Base-by-base conservation (phyloP, 2,113 vertebrate genomes). In the Prochilodus magdalenae region DNA sequence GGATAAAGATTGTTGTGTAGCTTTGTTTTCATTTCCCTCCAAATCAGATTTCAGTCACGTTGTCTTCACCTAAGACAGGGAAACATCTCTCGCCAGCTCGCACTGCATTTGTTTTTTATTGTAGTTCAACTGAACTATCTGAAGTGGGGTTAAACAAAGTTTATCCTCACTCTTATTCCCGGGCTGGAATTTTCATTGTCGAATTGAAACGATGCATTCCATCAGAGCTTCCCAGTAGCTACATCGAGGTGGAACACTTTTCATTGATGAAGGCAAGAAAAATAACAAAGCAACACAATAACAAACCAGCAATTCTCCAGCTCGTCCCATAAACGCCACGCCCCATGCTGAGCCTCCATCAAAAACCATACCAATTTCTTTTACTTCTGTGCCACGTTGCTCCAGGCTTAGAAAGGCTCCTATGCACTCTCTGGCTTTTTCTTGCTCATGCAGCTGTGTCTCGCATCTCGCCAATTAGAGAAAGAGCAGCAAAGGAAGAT, bases 381-480 rank as follows among this genome's bases (percentile, higher is more conserved):
- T 86, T 89, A 83, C 90, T 91, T 90, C 88, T 87, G 83, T 84
- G 91, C 88, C 86, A 60, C 24, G 84, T 79, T 87, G 86, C 87
- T 89, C 83, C 75, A 62, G 89, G 82, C 90, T 87, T 87, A 90
- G 88, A 91, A 84, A 88, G n/a, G 82, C 29, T 75, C 86, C 72
- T 79, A 53, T 65, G 30, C 65, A 83, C 86, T 83, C 82, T 79
- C 83, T 86, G 84, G 66, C 83, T 80, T 24, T 15, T 77, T 80
- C 80, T 72, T 83, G 81, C 77, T 85, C 71, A 88, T 89, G 90
- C 88, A 86, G 81, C 84, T 86, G 83, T 81, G 88, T 71, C 83
- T 57, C 62, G 73, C 86, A 85, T 87, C 85, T 90, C 80, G 80
- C 89, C 89, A 91, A 93, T 90, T 92, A 93, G 77, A 91, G 81